phyloP scores from a whole-genome alignment of 2,888 invertebrate genomes.

The Acleris laterana region DNA sequence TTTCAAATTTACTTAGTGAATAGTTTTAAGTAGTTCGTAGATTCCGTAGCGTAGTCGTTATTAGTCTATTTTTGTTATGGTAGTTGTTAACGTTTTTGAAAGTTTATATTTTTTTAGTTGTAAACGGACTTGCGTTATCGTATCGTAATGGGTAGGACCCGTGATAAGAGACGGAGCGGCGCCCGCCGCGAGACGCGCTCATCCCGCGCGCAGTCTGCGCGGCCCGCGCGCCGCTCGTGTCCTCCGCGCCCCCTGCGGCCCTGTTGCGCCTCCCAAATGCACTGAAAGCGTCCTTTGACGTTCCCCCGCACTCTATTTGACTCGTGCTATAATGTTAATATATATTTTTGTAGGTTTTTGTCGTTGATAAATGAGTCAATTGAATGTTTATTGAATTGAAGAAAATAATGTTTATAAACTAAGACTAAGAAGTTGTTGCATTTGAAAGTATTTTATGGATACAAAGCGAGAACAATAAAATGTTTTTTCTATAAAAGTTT shows the following conservation, averaged over 20 bases:
- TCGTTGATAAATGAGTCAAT: constrained; percentile 84
- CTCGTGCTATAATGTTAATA: constrained; percentile 79
- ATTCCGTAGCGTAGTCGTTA: constrained; percentile 80
- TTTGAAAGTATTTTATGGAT: constrained; percentile 84
- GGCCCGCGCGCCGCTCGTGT: constrained; percentile 9
- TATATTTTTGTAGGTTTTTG: constrained; percentile 84
- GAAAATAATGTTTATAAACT: constrained; percentile 80
- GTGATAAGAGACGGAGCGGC: constrained; percentile 40
- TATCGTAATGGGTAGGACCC: constrained; percentile 65
- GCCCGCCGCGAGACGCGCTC: constrained; percentile 37
- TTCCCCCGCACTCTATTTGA: constrained; percentile 68
- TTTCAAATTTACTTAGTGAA: constrained; percentile 77
- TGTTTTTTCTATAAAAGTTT: constrained; percentile 83
- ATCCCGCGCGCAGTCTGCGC: constrained; percentile 37
- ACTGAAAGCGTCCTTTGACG: constrained; percentile 54
- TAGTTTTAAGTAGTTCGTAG: constrained; percentile 80
- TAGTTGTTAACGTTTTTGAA: constrained; percentile 83
- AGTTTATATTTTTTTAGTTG: constrained; percentile 80
- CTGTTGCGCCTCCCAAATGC: constrained; percentile 38
- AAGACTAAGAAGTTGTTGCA: constrained; percentile 84
- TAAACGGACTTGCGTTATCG: constrained; percentile 67
- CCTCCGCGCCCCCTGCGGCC: constrained; percentile 45
- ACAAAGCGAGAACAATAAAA: constrained; percentile 83
- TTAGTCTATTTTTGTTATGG: constrained; percentile 83
- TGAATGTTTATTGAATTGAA: constrained; percentile 82